These are phyloP conservation scores for Crossaster papposus DNA, from an alignment of 53 echinoderm and acorn worm genomes.

Conservation along the genomic window DNA sequence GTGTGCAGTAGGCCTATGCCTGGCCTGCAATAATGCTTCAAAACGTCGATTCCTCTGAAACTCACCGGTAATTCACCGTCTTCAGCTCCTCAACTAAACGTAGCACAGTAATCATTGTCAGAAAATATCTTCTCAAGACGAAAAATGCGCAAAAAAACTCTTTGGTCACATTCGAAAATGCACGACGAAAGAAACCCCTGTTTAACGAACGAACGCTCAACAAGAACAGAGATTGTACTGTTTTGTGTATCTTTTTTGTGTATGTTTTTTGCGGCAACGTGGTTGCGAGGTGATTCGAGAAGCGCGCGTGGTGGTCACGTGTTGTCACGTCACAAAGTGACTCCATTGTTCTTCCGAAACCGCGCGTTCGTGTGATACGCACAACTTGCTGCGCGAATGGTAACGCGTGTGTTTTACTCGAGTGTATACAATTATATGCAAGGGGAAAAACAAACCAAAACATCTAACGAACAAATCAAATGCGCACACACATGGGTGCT, in stretches of 20 bases:
- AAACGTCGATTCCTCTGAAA: neutral
- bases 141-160: neutral
- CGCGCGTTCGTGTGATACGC: neutral
- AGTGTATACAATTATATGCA: no score
- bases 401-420: no score
- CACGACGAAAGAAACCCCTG: neutral
- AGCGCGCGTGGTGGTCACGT: neutral
- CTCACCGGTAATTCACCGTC: slow-evolving; percentile 3
- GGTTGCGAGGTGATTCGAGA: slow-evolving; percentile 3
- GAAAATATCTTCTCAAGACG: neutral
- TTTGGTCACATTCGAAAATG: slow-evolving; percentile 1
- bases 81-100: neutral
- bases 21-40: neutral
- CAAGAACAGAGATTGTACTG: slow-evolving; percentile 8
- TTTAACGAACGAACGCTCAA: neutral
- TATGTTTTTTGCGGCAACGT: neutral
- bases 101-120: neutral
- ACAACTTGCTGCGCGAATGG: no score
- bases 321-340: neutral
- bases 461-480: no score
- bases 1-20: neutral
- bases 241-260: neutral
- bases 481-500: no score
- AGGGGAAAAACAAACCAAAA: no score
- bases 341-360: neutral